Evolutionary conservation across 2,113 vertebrate genomes (phyloP).

Genomic region (Tylochromis polylepis): DNA sequence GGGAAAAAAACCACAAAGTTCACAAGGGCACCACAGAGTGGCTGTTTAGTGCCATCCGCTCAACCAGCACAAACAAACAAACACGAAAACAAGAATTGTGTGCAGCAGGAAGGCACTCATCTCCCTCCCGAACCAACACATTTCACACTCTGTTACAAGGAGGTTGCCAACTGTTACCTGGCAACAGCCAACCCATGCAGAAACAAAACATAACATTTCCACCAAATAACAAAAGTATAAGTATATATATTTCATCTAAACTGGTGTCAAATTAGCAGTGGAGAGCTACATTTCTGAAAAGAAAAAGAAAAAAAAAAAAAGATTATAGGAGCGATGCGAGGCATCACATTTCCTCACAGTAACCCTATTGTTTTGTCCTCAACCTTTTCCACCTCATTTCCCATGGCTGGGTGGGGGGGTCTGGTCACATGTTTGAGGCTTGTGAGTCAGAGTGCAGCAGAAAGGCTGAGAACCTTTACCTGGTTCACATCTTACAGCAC

Average conservation of each 20-base stretch:
- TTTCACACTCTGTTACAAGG: neutral
- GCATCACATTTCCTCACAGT: neutral
- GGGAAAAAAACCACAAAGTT: neutral
- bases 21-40: neutral
- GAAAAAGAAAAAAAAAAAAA: neutral
- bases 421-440: neutral
- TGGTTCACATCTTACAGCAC: neutral
- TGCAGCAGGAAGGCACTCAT: conserved; percentile 1
- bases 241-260: neutral
- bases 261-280: neutral
- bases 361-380: neutral
- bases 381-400: neutral
- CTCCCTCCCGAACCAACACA: neutral
- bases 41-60: neutral
- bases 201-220: neutral
- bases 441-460: neutral
- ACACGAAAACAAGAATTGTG: neutral
- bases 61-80: conserved; percentile 28
- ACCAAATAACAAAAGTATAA: neutral
- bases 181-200: conserved; percentile 22
- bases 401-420: neutral
- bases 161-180: conserved; percentile 22
- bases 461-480: neutral
- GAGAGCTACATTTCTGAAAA: neutral
- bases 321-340: neutral